Evolutionary conservation across 1,140 invertebrate species (phyloP).

Genomic region (Magallana gigas): DNA sequence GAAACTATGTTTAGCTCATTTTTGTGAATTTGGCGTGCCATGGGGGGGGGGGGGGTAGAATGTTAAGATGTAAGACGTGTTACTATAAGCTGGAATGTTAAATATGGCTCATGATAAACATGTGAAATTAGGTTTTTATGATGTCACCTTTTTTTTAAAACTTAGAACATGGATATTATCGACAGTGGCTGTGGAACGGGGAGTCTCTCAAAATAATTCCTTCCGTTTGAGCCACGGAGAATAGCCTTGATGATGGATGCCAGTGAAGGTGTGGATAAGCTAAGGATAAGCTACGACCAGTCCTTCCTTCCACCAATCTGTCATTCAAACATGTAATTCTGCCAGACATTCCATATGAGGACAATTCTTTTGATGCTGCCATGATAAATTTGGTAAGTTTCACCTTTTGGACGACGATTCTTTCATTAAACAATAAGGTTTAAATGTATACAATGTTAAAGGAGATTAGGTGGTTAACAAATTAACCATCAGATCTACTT

Average conservation of each 20-base stretch:
- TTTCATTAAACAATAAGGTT: neutral
- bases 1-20: no score
- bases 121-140: no score
- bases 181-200: conserved; percentile 55
- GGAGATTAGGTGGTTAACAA: neutral
- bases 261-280: conserved; percentile 47
- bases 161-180: neutral
- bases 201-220: conserved; percentile 47
- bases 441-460: neutral
- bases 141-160: no score
- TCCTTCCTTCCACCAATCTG: neutral
- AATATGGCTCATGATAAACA: no score
- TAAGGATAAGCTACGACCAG: conserved; percentile 28
- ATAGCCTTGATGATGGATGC: conserved; percentile 48
- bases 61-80: no score
- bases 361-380: conserved; percentile 20
- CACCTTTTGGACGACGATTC: neutral
- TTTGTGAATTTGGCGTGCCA: no score
- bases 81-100: no score
- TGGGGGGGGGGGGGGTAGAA: no score
- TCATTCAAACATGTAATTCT: conserved; percentile 17
- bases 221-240: conserved; percentile 42
- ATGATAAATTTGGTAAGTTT: conserved; percentile 42
- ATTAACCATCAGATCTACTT: neutral
- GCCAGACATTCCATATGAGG: conserved; percentile 3